A percentile compares a stretch with the other conserved stretches of the same genome.
These are phyloP conservation scores for Galeruca laticollis DNA, from an alignment of 2,888 invertebrate genomes.

Conservation along the genomic window DNA sequence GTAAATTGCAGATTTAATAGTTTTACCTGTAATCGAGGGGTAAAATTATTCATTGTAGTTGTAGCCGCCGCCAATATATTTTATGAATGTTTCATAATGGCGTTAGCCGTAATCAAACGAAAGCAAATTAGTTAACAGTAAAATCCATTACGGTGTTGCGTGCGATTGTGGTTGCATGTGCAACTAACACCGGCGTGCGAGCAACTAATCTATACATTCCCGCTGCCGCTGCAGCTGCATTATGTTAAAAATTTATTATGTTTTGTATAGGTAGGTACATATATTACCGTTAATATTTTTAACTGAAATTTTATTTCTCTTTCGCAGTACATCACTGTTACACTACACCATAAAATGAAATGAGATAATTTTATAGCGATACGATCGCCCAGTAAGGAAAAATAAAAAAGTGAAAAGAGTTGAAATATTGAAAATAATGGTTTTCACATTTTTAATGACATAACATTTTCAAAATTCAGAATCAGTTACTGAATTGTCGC, in stretches of 20 bases:
- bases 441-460: too few relatives aligned
- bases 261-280: background rate
- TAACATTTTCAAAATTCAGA: too few relatives aligned
- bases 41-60: background rate
- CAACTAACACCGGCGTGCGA: slow-evolving; percentile 21
- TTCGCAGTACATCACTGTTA: background rate
- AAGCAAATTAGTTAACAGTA: slow-evolving; percentile 30
- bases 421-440: too few relatives aligned
- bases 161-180: slow-evolving; percentile 30
- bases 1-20: background rate
- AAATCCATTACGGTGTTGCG: slow-evolving; percentile 31
- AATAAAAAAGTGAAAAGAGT: too few relatives aligned
- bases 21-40: background rate
- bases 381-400: too few relatives aligned
- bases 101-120: slow-evolving; percentile 22
- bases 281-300: background rate
- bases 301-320: slow-evolving; percentile 1
- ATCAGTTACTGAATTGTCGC: too few relatives aligned
- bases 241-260: background rate
- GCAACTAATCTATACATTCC: slow-evolving; percentile 17
- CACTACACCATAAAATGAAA: background rate
- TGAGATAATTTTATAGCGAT: background rate
- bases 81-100: slow-evolving; percentile 26
- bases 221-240: slow-evolving; percentile 3
- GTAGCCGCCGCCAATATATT: background rate